These are phyloP conservation scores for Pachypeltis micranthus DNA, from an alignment of 1,140 invertebrate species.

Conservation along the genomic window DNA sequence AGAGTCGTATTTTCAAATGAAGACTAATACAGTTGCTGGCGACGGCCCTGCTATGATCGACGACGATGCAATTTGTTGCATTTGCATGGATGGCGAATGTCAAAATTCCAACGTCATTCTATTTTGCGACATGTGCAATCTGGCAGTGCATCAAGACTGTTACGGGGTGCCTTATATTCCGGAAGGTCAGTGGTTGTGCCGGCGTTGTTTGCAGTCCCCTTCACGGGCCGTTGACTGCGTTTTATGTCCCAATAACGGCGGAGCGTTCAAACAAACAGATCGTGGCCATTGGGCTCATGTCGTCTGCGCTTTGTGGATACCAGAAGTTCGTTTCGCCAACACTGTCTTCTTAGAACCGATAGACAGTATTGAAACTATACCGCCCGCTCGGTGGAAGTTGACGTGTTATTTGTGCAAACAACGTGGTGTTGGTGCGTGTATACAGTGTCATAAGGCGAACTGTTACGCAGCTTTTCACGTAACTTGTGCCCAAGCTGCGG, in stretches of 20 bases:
- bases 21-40: constrained; percentile 38
- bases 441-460: constrained; percentile 93
- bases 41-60: constrained; percentile 65
- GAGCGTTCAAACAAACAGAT: constrained; percentile 98
- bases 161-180: constrained; percentile 99
- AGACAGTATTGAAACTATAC: constrained; percentile 90
- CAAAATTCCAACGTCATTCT: constrained; percentile 91
- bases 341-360: constrained; percentile 96
- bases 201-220: constrained; percentile 82
- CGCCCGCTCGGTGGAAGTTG: constrained; percentile 85
- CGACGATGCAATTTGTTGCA: constrained; percentile 96
- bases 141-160: constrained; percentile 98
- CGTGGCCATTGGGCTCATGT: constrained; percentile 95
- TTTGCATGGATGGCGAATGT: constrained; percentile 90
- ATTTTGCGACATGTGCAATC: constrained; percentile 99
- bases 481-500: constrained; percentile 94
- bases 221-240: constrained; percentile 92
- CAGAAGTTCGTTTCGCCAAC: constrained; percentile 95
- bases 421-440: constrained; percentile 85
- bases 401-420: constrained; percentile 95
- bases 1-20: constrained; percentile 86
- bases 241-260: constrained; percentile 93
- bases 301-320: constrained; percentile 97
- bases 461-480: constrained; percentile 98
- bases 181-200: constrained; percentile 95